phyloP scores from a whole-genome alignment of 2,797 vertebrate genomes.

The Chiroxiphia lanceolata region DNA sequence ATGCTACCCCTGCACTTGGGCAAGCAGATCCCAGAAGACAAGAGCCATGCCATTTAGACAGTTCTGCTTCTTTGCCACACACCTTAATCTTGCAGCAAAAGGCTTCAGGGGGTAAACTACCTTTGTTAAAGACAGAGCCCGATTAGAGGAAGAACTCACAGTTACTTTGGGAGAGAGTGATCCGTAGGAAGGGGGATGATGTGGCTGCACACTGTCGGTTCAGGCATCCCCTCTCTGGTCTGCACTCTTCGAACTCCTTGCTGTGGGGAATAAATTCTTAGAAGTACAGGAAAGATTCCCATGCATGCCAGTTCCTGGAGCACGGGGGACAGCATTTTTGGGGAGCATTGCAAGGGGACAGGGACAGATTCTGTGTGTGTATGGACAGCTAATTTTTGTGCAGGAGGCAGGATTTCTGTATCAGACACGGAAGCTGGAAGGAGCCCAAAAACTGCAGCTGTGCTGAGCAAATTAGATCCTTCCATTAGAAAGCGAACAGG shows the following conservation, averaged over 20 bases:
- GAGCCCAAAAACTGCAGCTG: constrained; percentile 45
- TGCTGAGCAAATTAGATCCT: constrained; percentile 44
- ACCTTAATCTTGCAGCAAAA: neutral
- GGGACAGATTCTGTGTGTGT: fast-evolving
- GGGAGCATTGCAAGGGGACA: neutral
- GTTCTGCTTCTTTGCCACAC: neutral
- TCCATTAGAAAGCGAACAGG: constrained; percentile 25
- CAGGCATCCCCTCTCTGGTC: neutral
- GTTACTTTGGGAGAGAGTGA: neutral
- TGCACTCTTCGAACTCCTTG: neutral
- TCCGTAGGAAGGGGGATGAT: neutral
- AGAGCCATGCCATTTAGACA: neutral
- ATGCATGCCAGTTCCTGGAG: fast-evolving
- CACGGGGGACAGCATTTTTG: fast-evolving
- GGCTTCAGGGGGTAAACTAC: neutral
- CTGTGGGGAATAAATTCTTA: neutral
- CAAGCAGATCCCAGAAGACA: neutral
- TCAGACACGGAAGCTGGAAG: constrained; percentile 33
- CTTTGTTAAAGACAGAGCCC: neutral
- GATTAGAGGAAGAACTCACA: neutral
- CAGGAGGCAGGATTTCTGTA: neutral
- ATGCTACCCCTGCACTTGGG: neutral
- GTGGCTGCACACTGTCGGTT: neutral
- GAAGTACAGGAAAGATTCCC: neutral
- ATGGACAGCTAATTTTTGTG: neutral